Evolutionary conservation across 2,797 vertebrate genomes (phyloP).

Genomic region (Amniataba percoides): DNA sequence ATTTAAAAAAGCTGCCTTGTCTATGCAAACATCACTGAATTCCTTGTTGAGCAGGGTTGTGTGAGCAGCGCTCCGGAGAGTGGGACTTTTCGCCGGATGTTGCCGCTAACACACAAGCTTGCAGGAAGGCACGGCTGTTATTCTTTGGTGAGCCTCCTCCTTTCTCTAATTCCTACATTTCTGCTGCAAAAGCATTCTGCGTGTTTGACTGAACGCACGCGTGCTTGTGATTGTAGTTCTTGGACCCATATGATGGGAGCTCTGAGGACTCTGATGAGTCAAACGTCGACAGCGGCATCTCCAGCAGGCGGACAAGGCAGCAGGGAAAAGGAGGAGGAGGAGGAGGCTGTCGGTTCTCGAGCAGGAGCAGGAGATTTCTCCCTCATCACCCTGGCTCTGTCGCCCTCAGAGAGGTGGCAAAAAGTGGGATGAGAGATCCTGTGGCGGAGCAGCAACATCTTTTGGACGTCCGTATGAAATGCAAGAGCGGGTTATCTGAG

Average conservation of each 20-base stretch:
- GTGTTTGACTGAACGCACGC: neutral
- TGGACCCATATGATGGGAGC: constrained; percentile 90
- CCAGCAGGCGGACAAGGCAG: constrained; percentile 57
- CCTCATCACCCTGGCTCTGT: constrained; percentile 49
- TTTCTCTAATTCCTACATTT: neutral
- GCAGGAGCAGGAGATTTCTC: constrained; percentile 55
- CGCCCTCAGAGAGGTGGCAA: constrained; percentile 51
- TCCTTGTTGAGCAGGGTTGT: constrained; percentile 70
- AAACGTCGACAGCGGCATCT: constrained; percentile 8
- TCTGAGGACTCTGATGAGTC: constrained; percentile 85
- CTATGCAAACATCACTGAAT: neutral
- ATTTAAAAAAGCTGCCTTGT: neutral
- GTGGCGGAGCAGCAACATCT: constrained; percentile 36
- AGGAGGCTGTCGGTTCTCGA: constrained; percentile 49
- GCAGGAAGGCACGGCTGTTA: constrained; percentile 61
- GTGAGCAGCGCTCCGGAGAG: constrained; percentile 75
- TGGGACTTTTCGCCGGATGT: constrained; percentile 32
- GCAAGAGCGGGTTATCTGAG: constrained; percentile 60
- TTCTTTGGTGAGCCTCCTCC: constrained; percentile 65
- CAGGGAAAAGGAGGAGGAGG: constrained; percentile 47
- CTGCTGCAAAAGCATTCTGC: neutral
- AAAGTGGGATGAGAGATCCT: constrained; percentile 32
- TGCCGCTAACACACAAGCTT: constrained; percentile 58
- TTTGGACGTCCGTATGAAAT: constrained; percentile 76
- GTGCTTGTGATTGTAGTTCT: constrained; percentile 75